Evolutionary conservation across 2,888 invertebrate genomes (phyloP).

Genomic region (Lasioglossum pauxillum): DNA sequence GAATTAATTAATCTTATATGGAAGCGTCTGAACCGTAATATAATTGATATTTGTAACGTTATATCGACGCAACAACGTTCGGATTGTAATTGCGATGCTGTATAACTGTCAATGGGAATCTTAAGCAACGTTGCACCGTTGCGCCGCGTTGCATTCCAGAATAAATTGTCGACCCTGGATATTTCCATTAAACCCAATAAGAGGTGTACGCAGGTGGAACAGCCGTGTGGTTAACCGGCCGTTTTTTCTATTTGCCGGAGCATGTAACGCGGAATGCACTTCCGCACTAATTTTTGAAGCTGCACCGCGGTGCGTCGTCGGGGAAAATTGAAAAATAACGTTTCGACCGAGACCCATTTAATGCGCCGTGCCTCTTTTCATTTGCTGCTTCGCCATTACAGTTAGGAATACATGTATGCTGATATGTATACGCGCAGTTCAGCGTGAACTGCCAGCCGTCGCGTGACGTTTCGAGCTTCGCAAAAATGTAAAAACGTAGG

Average conservation of each 20-base stretch:
- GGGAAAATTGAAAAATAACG: conserved; percentile 30
- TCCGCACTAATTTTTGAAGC: conserved; percentile 30
- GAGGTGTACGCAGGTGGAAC: neutral
- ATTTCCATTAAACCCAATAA: neutral
- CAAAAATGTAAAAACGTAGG: conserved; percentile 15
- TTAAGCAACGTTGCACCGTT: neutral
- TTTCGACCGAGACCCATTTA: conserved; percentile 22
- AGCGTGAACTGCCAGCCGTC: conserved; percentile 4
- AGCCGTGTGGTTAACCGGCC: neutral
- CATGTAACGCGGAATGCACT: conserved; percentile 30
- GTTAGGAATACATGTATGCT: neutral
- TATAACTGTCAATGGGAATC: neutral
- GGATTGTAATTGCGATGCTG: neutral
- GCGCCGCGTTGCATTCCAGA: neutral
- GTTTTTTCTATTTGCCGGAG: conserved; percentile 40
- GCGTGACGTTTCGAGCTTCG: conserved; percentile 37
- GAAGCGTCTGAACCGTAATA: neutral
- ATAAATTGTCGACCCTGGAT: neutral
- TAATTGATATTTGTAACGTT: neutral
- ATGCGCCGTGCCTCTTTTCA: conserved; percentile 16
- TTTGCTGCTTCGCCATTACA: conserved; percentile 29
- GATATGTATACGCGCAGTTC: neutral
- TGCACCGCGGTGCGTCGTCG: neutral
- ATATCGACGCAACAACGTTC: neutral
- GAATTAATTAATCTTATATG: neutral